Conservation (phyloP, 2,888 invertebrate species). For the Drosophila siamana region DNA sequence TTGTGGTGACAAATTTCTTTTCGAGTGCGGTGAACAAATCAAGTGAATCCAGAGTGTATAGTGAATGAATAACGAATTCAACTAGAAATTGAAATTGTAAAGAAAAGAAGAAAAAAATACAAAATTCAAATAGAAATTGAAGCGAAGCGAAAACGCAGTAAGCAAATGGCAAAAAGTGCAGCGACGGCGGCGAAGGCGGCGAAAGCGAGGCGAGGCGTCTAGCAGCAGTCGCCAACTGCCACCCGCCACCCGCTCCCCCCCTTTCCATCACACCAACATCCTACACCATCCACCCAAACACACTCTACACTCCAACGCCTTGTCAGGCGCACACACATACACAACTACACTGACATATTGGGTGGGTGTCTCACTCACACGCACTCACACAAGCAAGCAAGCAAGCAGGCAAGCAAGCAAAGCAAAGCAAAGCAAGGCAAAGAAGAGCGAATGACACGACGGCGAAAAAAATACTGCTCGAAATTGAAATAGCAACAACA, state of each 20-base stretch:
- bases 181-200: constrained; percentile 28
- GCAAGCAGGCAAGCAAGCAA: not conserved
- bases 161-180: constrained; percentile 65
- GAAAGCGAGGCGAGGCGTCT: constrained; percentile 63
- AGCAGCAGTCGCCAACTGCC: constrained; percentile 27
- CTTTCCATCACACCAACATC: not conserved
- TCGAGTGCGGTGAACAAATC: constrained; percentile 56
- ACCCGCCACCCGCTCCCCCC: not conserved
- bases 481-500: constrained; percentile 28
- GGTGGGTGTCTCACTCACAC: constrained; percentile 32
- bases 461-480: constrained; percentile 25
- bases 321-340: constrained; percentile 18
- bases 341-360: constrained; percentile 5
- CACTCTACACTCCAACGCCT: constrained; percentile 9
- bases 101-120: not conserved
- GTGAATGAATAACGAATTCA: not conserved
- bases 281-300: not conserved
- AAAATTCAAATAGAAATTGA: constrained; percentile 4
- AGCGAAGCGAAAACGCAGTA: constrained; percentile 48
- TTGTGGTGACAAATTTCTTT: constrained; percentile 51
- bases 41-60: constrained; percentile 21
- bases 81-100: not conserved
- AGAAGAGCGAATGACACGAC: constrained; percentile 7
- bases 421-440: too few species aligned
- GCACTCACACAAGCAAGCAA: constrained; percentile 8